Conservation (phyloP, 1,140 invertebrate species). For the Hestina assimilis region DNA sequence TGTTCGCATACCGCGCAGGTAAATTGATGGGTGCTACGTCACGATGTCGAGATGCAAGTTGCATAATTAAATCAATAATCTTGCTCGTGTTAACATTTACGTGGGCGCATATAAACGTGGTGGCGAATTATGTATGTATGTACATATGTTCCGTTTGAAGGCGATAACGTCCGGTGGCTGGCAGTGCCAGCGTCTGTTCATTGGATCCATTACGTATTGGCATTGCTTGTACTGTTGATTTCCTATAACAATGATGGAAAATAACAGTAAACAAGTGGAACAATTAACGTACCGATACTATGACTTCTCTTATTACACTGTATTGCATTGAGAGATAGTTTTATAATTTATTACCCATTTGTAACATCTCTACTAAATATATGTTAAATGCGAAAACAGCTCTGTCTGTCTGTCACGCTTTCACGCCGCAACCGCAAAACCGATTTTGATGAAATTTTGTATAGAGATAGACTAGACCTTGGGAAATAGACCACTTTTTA, state of each 20-base stretch:
- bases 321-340: too few relatives aligned
- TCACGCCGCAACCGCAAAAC: too few relatives aligned
- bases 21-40: conserved; percentile 6
- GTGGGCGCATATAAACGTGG: conserved; percentile 1
- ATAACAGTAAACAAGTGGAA: conserved; percentile 18
- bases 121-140: conserved; percentile 8
- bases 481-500: too few relatives aligned
- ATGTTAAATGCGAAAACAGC: too few relatives aligned
- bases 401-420: too few relatives aligned
- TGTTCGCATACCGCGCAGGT: conserved; percentile 4
- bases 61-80: conserved; percentile 3
- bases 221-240: conserved; percentile 16
- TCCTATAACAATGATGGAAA: conserved; percentile 32
- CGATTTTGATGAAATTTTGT: too few relatives aligned
- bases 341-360: too few relatives aligned
- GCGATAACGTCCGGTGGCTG: conserved; percentile 57
- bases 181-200: conserved; percentile 51
- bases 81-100: conserved; percentile 12
- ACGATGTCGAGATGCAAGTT: conserved; percentile 5
- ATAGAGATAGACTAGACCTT: too few relatives aligned
- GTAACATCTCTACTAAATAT: too few relatives aligned
- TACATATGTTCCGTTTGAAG: too few relatives aligned
- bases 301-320: neutral
- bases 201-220: conserved; percentile 24
- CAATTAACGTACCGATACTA: neutral